Evolutionary conservation across 2,797 vertebrate genomes (phyloP).

Genomic region (Delichon dasypus): DNA sequence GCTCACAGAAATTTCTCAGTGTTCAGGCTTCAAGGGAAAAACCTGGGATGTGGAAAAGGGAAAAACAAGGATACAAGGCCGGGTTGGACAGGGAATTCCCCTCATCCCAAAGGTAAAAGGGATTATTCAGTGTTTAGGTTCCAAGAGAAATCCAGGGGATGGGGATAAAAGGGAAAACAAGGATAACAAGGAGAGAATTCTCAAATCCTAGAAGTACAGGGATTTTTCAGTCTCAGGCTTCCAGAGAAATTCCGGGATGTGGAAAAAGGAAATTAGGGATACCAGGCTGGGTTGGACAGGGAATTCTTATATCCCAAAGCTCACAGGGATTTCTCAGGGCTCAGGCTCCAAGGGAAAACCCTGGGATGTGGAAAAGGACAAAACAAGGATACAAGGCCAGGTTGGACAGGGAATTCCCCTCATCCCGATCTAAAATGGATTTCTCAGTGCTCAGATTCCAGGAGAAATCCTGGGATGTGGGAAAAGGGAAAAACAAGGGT

Average conservation of each 20-base stretch:
- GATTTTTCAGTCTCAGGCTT: neutral
- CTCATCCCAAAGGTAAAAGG: no score
- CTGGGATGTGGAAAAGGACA: neutral
- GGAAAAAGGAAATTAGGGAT: no score
- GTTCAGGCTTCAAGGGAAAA: neutral
- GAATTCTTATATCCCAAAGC: neutral
- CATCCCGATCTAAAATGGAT: no score
- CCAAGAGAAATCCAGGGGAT: no score
- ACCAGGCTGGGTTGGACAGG: no score
- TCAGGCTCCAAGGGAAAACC: neutral
- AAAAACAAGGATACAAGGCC: no score
- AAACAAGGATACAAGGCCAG: neutral
- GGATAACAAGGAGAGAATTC: neutral
- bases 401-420: no score
- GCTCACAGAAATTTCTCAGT: neutral
- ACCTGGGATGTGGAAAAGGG: neutral
- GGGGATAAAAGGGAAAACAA: no score
- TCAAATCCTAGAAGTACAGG: no score
- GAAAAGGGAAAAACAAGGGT: no score
- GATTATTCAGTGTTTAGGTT: no score
- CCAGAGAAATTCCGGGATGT: neutral
- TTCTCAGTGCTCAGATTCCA: neutral
- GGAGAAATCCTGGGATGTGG: neutral
- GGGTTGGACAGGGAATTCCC: neutral
- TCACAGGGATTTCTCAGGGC: neutral